Evolutionary conservation across 2,113 vertebrate genomes (phyloP).

Genomic region (Phylloscopus trochiloides): DNA sequence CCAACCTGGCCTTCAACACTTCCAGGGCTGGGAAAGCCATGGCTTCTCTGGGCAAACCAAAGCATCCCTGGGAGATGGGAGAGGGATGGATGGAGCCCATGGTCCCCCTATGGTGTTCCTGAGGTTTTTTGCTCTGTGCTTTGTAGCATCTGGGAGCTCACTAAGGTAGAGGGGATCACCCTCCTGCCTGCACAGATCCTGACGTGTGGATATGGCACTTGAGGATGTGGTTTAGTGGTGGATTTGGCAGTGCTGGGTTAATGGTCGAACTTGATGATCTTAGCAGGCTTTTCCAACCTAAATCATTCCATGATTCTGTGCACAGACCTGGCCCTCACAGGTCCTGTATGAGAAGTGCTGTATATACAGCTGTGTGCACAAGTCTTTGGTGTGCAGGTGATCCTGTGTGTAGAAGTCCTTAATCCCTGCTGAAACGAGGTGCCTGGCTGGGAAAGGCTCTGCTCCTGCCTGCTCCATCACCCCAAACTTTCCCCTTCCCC

Average conservation of each 20-base stretch:
- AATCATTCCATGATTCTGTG: background rate
- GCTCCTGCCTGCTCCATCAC: background rate
- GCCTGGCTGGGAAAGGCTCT: background rate
- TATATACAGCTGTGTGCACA: accelerated
- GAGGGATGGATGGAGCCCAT: background rate
- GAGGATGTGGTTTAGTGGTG: background rate
- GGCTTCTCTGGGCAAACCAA: background rate
- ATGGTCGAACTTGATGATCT: background rate
- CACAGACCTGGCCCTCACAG: background rate
- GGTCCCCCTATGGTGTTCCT: background rate
- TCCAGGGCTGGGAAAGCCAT: background rate
- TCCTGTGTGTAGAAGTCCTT: background rate
- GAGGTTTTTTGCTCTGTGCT: background rate
- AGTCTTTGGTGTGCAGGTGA: accelerated
- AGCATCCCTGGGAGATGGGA: background rate
- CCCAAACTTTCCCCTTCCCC: background rate
- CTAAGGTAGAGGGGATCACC: accelerated
- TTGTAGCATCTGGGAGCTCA: background rate
- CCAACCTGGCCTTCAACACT: background rate
- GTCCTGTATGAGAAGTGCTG: accelerated
- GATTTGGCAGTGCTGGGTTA: background rate
- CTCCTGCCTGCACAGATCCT: background rate
- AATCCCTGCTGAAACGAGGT: accelerated
- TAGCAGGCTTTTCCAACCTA: background rate
- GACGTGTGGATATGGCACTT: background rate